Evolutionary conservation across 2,797 vertebrate species (phyloP), one percentile per base, ranked within the genome.

Genomic region (Oceanodroma leucorhoa): DNA sequence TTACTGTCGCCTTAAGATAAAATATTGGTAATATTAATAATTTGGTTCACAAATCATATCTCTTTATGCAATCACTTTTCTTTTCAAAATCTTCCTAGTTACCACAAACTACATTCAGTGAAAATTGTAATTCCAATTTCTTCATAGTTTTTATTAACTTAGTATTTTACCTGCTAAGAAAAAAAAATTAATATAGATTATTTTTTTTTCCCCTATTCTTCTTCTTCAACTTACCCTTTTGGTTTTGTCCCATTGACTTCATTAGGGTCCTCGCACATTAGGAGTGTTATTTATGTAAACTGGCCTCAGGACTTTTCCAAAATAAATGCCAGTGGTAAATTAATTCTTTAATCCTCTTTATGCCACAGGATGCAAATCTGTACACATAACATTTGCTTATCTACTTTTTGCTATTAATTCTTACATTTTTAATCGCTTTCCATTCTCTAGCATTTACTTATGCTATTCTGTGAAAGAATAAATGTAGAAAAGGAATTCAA

Each of bases 261-360:
- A 0, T 50, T 65, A n/a, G 21, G 20, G 18, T 10, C 40, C 34
- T 79, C 6, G 1, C 32, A 58, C 51, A 24, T 55, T 65, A 86
- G 55, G 45, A 40, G 15, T 26, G 21, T 38, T 45, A 55, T 78
- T 83, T 72, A 43, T 46, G 20, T 87, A 43, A 84, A 70, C 38
- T 80, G 57, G 38, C 70, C 87, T 30, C 32, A 45, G 46, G 82
- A 75, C 17, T 71, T 89, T 43, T 57, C 50, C 61, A 75, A 88
- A 87, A 75, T n/a, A 91, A 93, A 88, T 84, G 32, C 27, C 69
- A 88, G 21, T 34, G 9, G 48, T 71, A 86, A 92, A 91, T 89
- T 91, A 83, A 85, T 93, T 94, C 76, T 65, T 45, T 92, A 93
- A 95, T 86, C 84, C 79, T 94, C 87, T 77, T 64, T 70, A 60